Percentiles rank a stretch among this genome's conserved stretches.
Evolutionary conservation across 2,888 invertebrate species (phyloP).

Genomic region (Xylota segnis): DNA sequence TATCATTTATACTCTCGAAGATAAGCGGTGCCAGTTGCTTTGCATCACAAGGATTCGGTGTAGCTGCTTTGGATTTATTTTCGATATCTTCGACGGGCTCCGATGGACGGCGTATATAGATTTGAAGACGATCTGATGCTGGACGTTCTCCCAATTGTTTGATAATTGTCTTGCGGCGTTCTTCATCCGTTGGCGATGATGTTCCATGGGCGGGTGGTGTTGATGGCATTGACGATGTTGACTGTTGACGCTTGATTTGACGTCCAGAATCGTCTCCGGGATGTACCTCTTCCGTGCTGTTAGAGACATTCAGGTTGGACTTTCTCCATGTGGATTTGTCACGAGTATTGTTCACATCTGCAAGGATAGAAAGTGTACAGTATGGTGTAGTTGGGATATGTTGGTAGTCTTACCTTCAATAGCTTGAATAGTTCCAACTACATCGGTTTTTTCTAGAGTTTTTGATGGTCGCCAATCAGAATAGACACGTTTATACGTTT

Average conservation of each 20-base stretch:
- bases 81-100: slow-evolving; percentile 78
- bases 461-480: slow-evolving; percentile 93
- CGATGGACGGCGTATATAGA: slow-evolving; percentile 86
- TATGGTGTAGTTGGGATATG: too few species aligned
- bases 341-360: slow-evolving; percentile 81
- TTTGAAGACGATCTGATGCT: slow-evolving; percentile 86
- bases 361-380: slow-evolving; percentile 70
- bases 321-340: slow-evolving; percentile 92
- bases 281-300: slow-evolving; percentile 85
- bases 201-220: slow-evolving; percentile 83
- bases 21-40: slow-evolving; percentile 55
- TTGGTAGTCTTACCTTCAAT: slow-evolving; percentile 90
- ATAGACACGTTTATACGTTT: slow-evolving; percentile 87
- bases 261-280: slow-evolving; percentile 86
- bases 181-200: slow-evolving; percentile 88
- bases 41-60: slow-evolving; percentile 49
- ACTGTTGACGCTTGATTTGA: slow-evolving; percentile 86
- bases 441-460: slow-evolving; percentile 92
- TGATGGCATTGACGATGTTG: slow-evolving; percentile 85
- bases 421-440: slow-evolving; percentile 93
- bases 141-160: slow-evolving; percentile 85
- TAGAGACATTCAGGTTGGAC: slow-evolving; percentile 87
- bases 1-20: slow-evolving; percentile 53
- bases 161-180: slow-evolving; percentile 86
- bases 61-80: slow-evolving; percentile 60